A percentile compares a stretch with the other conserved stretches of the same genome.
phyloP scores from a whole-genome alignment of 2,113 vertebrate species.

The Cyprinus carpio region DNA sequence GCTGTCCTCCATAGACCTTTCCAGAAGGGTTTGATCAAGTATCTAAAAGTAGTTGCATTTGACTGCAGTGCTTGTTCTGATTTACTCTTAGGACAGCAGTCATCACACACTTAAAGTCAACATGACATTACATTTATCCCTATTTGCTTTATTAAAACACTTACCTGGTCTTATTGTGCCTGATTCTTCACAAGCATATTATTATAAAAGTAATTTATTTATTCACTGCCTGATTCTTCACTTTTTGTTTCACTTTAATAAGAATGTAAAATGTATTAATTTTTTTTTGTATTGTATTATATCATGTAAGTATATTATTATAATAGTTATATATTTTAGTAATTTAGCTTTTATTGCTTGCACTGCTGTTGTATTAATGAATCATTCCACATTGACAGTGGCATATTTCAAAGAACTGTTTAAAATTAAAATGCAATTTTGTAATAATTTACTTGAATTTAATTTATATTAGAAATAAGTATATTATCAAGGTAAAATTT shows the following conservation, averaged over 20 bases:
- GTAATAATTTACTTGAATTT: too few species aligned
- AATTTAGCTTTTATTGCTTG: background rate
- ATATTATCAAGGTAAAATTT: too few species aligned
- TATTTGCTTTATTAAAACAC: background rate
- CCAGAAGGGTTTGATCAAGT: background rate
- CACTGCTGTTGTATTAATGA: background rate
- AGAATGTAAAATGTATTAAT: background rate
- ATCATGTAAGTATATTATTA: background rate
- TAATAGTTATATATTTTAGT: background rate
- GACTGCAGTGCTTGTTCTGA: constrained; percentile 33
- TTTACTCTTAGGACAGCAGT: background rate
- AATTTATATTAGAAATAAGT: background rate
- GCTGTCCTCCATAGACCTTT: background rate
- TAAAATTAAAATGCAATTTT: too few species aligned
- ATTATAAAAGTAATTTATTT: background rate
- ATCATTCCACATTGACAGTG: background rate
- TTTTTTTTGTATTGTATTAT: too few species aligned
- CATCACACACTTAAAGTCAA: constrained; percentile 8
- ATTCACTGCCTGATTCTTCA: background rate
- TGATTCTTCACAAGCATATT: background rate
- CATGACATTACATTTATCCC: constrained; percentile 1
- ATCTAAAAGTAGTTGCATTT: too few species aligned
- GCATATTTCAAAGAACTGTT: background rate
- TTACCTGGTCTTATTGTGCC: background rate
- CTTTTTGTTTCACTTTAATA: background rate